Base-by-base conservation (phyloP, 2,113 vertebrate species). In the Archocentrus centrarchus region DNA sequence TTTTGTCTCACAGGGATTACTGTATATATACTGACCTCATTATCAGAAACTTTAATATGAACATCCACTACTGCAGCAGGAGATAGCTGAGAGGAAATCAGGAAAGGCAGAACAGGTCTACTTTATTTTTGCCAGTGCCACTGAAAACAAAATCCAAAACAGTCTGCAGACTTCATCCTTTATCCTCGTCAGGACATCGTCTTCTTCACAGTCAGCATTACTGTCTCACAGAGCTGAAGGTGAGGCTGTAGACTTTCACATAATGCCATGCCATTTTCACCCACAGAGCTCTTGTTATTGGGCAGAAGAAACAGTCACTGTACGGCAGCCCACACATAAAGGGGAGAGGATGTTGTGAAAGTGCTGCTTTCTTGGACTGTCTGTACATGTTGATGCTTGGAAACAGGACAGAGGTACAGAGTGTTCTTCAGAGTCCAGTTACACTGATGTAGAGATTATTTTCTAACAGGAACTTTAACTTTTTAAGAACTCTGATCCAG, bases 301-400 rank as follows among this genome's bases (percentile, higher is more conserved):
- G 57, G 37, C 59, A 27, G 57, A 39, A 77, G n/a, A 39, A 66
- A 7, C 32, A 60, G 63, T 11, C 11, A 24, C 37, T 18, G 27
- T 35, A 37, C 10, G 20, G 32, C 4, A 24, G 53, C 18, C 32
- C 15, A 20, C 32, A 4, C 32, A 7, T 17, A 24, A 55, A 55
- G 47, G 75, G 15, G 22, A 59, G 57, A 59, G 22, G n/a, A 7
- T 18, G 39, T 77, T 41, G 10, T 32, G 32, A n/a, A 73, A 73
- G 68, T 73, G 68, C 47, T 73, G 47, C 68, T 73, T 73, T 55
- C 32, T 24, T 32, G 3, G 17, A 73, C 32, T 5, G 22, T 44
- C 75, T 77, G 37, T 77, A 39, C 75, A 77, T 41, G 75, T 44
- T 59, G 57, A 44, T 77, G 57, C 75, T 60, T 32, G 27, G 68